Base-by-base conservation (phyloP, 2,113 vertebrate genomes). In the Polypterus bichir region DNA sequence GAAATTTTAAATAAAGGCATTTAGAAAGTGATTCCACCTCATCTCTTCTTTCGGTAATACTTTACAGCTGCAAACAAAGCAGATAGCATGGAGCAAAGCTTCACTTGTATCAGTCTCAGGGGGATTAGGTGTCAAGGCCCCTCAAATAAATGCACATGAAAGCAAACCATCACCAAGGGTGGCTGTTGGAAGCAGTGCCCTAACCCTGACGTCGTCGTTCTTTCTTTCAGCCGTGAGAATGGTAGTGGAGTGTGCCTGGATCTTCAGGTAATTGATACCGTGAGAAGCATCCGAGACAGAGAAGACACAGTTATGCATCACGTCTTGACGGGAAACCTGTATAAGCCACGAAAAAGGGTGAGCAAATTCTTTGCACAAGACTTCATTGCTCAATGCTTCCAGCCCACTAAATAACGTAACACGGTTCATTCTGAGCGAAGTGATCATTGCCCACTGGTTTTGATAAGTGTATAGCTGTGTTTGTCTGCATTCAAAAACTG, bases 211-310 rank as follows among this genome's bases (percentile, higher is more conserved):
- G 46, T 54, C 10, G 27, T 27, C 48, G 11, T 55, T 59, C 48
- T 61, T 62, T 10, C 6, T 48, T 49, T 9, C 8, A 97, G 94
- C 78, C 86, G 93, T 59, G 93, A 95, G 76, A 97, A 93, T 0
- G 92, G 93, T 61, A 96, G 94, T 3, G 93, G 93, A 0, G 92
- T 92, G 0, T 95, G 94, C 78, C 82, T 97, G 80, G 94, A 97
- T 76, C 88, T 97, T 58, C 94, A 97, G 81, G 94, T 90, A 73
- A 97, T 97, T 0, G 92, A 97, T 69, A 97, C 90, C 0, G 87
- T 94, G 10, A 83, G 92, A 1, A 90, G 94, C 3, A 91, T 88
- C 45, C 85, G 90, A 68, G 91, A 95, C 68, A 86, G 92, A 47
- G 94, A 98, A 69, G 94, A 93, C 3, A 88, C 81, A 0, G 92